A percentile compares a stretch with the other conserved stretches of the same genome.
These are phyloP conservation scores for Epinephelus moara DNA, from an alignment of 2,113 vertebrate species.

Conservation along the genomic window DNA sequence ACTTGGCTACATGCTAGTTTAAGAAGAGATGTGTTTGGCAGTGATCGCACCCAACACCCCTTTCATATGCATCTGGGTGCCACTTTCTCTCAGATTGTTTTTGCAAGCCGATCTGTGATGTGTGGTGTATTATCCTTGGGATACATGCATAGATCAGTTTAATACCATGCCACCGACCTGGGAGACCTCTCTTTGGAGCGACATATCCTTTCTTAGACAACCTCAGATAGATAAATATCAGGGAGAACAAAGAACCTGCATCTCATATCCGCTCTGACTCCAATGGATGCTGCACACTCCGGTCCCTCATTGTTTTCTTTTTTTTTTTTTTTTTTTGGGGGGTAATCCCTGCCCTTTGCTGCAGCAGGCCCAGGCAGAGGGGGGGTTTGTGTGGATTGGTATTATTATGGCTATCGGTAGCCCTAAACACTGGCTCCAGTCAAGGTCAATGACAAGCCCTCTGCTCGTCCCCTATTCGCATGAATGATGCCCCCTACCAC, in stretches of 20 bases:
- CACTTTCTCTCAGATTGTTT: constrained; percentile 44
- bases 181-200: constrained; percentile 44
- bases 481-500: constrained; percentile 15
- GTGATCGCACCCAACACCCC: constrained; percentile 3
- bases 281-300: too few relatives aligned
- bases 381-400: constrained; percentile 47
- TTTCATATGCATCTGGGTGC: constrained; percentile 5
- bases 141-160: constrained; percentile 57
- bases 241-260: constrained; percentile 55
- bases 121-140: constrained; percentile 58
- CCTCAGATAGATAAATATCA: constrained; percentile 64
- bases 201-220: constrained; percentile 22
- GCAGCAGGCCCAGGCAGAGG: too few relatives aligned
- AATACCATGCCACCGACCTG: constrained; percentile 52
- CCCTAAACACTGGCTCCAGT: constrained; percentile 60
- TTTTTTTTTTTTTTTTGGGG: too few relatives aligned
- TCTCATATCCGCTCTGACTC: constrained; percentile 44
- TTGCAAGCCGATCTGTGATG: constrained; percentile 16
- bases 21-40: constrained; percentile 26
- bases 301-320: too few relatives aligned
- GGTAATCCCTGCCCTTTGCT: too few relatives aligned
- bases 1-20: constrained; percentile 24
- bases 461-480: constrained; percentile 16
- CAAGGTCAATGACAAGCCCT: constrained; percentile 65
- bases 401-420: constrained; percentile 69